phyloP scores from a whole-genome alignment of 2,888 invertebrate species.

The Pristionchus arcanus region DNA sequence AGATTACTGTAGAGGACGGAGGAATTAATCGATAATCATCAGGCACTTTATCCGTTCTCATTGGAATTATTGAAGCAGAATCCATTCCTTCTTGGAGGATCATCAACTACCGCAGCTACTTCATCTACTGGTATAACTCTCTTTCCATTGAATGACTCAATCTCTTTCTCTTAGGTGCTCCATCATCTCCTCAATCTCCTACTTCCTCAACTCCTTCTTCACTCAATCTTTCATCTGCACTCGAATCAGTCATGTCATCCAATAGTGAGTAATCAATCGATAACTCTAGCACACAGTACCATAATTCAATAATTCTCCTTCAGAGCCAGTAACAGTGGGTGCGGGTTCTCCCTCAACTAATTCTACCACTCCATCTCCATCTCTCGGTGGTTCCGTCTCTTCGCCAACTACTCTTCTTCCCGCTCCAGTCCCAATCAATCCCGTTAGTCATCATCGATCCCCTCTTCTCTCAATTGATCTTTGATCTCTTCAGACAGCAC shows the following conservation, averaged over 20 bases:
- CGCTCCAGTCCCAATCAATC: slow-evolving; percentile 7
- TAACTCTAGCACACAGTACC: neutral
- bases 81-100: slow-evolving; percentile 36
- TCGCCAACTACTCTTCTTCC: slow-evolving; percentile 33
- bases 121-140: neutral
- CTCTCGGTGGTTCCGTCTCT: slow-evolving; percentile 14
- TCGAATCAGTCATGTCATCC: slow-evolving; percentile 1
- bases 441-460: neutral
- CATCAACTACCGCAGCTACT: slow-evolving; percentile 8
- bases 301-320: neutral
- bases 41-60: slow-evolving; percentile 44
- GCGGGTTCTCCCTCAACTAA: slow-evolving; percentile 34
- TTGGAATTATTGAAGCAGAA: slow-evolving; percentile 38
- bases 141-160: neutral
- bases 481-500: slow-evolving; percentile 31
- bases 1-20: slow-evolving; percentile 7
- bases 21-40: neutral
- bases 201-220: slow-evolving; percentile 47
- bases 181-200: slow-evolving; percentile 39
- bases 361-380: slow-evolving; percentile 54
- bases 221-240: slow-evolving; percentile 42
- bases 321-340: slow-evolving; percentile 52
- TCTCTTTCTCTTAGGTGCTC: neutral
- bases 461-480: neutral
- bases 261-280: slow-evolving; percentile 16